These are phyloP conservation scores for Amphiprion ocellaris DNA, from an alignment of 2,113 vertebrate genomes.

Conservation along the genomic window DNA sequence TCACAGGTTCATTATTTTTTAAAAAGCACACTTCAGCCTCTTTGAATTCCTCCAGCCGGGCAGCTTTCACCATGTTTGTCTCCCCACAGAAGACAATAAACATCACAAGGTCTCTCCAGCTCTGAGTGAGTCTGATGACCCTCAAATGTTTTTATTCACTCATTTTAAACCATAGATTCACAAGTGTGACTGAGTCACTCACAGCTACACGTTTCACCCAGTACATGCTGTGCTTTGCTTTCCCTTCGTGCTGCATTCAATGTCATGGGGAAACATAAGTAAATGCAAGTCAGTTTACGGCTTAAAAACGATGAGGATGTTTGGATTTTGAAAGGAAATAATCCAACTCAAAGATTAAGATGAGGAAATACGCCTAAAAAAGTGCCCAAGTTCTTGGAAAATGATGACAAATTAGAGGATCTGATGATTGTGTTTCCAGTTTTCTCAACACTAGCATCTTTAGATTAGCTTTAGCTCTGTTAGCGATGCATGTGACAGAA, in stretches of 20 bases:
- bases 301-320: no score
- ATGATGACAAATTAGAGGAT: no score
- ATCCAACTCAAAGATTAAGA: no score
- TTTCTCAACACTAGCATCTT: no score
- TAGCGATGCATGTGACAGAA: no score
- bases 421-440: no score
- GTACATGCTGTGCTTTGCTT: constrained; percentile 39
- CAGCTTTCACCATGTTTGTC: not conserved
- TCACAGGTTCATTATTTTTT: not conserved
- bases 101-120: not conserved
- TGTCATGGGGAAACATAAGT: not conserved
- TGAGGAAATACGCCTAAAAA: no score
- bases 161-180: constrained; percentile 12
- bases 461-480: no score
- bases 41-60: not conserved
- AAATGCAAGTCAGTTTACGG: no score
- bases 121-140: not conserved
- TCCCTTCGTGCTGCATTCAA: constrained; percentile 13
- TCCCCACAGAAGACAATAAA: not conserved
- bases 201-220: not conserved
- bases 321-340: no score
- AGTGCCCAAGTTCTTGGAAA: no score
- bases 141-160: not conserved
- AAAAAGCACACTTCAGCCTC: not conserved
- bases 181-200: not conserved